Base-by-base conservation (phyloP, 2,113 vertebrate species). In the Antechinus flavipes region DNA sequence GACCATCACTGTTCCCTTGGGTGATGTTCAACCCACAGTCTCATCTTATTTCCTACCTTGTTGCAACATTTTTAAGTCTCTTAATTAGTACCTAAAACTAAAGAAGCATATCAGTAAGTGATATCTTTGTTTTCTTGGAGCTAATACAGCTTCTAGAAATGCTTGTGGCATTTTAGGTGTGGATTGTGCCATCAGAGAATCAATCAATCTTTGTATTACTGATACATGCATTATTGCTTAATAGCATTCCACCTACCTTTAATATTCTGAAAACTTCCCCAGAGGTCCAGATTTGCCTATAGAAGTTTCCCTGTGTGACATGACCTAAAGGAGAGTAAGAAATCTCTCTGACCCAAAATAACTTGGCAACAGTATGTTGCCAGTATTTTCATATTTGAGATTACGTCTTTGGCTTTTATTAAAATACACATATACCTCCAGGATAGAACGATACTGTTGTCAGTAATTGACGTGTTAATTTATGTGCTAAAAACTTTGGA, bases 1-100 rank as follows among this genome's bases (percentile, higher is more conserved):
- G 49, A 93, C n/a, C 76, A 16, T 2, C 10, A 49, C 27, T 92
- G 90, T 96, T 95, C 46, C 58, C 22, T 61, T 91, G n/a, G 61
- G 25, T 89, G 50, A 3, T 0, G 47, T 76, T 76, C 35, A 5
- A 35, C 4, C 14, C 12, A 68, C 30, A 76, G 35, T n/a, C 35
- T 76, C 61, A 68, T 68, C 30, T n/a, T n/a, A n/a, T 76, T 76
- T 11, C 14, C 14, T 76, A 30, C 95, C 27, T 61, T 23, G 93
- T 50, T 94, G 22, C 47, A 52, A 14, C 53, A 76, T 7, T 91
- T 89, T 24, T 61, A 90, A 54, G 50, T 56, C 27, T 76, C 53
- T 95, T 49, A 94, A 25, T 95, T 50, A 91, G 7, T 23, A 9
- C 84, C 92, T 27, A 90, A 90, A 24, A 54, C 55, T 52, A 8